Evolutionary conservation across 1,140 invertebrate species (phyloP).

Genomic region (Andricus grossulariae): DNA sequence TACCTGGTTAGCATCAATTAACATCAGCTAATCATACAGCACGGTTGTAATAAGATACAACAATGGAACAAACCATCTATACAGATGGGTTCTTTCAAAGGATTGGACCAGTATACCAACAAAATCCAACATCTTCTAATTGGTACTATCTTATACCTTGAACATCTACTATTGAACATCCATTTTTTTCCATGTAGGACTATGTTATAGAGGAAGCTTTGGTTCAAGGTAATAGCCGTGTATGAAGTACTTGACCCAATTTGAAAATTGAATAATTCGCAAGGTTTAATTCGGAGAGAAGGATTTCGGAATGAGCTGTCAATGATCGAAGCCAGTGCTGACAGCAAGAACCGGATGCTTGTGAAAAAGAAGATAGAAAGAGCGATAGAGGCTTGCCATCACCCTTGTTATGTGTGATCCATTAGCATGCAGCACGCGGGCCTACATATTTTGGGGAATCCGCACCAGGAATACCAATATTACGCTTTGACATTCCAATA

Average conservation of each 20-base stretch:
- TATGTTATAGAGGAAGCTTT: no score
- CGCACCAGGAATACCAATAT: constrained; percentile 75
- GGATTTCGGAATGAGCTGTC: constrained; percentile 30
- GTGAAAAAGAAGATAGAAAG: constrained; percentile 58
- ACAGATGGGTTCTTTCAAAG: no score
- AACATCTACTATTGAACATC: no score
- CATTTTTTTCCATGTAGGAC: no score
- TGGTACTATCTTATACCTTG: no score
- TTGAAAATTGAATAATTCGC: not conserved
- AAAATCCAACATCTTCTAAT: no score
- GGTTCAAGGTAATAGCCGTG: no score
- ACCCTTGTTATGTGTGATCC: constrained; percentile 52
- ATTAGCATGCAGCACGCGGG: constrained; percentile 75
- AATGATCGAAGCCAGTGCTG: constrained; percentile 67
- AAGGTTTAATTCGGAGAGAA: not conserved
- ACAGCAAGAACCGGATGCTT: constrained; percentile 73
- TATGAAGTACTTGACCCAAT: not conserved
- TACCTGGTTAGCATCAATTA: no score
- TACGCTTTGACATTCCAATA: constrained; percentile 76
- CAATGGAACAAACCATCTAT: no score
- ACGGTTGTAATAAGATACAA: no score
- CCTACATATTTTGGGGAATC: constrained; percentile 75
- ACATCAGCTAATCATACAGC: no score
- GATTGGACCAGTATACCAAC: no score
- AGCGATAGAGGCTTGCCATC: constrained; percentile 54